Evolutionary conservation across 2,888 invertebrate species (phyloP).

Genomic region (Thera britannica): DNA sequence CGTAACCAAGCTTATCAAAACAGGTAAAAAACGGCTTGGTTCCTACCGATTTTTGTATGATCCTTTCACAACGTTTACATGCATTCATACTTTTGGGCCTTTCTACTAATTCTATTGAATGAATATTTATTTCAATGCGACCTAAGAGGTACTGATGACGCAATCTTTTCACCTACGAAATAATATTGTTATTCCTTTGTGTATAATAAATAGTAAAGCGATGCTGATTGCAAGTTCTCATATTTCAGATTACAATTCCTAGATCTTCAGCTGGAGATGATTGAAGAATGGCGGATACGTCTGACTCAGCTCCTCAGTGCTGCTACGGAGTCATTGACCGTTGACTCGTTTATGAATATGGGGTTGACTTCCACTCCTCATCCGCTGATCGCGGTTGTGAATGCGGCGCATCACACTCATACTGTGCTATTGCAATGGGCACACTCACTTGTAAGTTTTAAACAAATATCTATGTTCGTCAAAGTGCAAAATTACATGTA

Average conservation of each 20-base stretch:
- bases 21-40: too few relatives aligned
- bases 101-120: too few relatives aligned
- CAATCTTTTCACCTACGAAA: too few relatives aligned
- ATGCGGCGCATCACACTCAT: constrained; percentile 74
- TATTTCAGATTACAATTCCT: constrained; percentile 90
- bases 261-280: constrained; percentile 93
- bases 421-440: constrained; percentile 79
- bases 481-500: too few relatives aligned
- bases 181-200: neutral
- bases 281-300: constrained; percentile 96
- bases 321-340: constrained; percentile 53
- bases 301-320: constrained; percentile 89
- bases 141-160: too few relatives aligned
- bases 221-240: neutral
- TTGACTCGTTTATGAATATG: constrained; percentile 58
- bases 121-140: too few relatives aligned
- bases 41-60: too few relatives aligned
- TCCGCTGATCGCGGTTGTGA: constrained; percentile 85
- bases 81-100: too few relatives aligned
- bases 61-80: too few relatives aligned
- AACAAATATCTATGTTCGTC: too few relatives aligned
- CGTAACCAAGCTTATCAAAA: too few relatives aligned
- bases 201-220: neutral
- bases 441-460: constrained; percentile 39
- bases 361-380: constrained; percentile 59